Percentiles rank a stretch among this genome's conserved stretches.
These are phyloP conservation scores for Pseudocheirus occidentalis DNA, from an alignment of 2,797 vertebrate species.

Conservation along the genomic window DNA sequence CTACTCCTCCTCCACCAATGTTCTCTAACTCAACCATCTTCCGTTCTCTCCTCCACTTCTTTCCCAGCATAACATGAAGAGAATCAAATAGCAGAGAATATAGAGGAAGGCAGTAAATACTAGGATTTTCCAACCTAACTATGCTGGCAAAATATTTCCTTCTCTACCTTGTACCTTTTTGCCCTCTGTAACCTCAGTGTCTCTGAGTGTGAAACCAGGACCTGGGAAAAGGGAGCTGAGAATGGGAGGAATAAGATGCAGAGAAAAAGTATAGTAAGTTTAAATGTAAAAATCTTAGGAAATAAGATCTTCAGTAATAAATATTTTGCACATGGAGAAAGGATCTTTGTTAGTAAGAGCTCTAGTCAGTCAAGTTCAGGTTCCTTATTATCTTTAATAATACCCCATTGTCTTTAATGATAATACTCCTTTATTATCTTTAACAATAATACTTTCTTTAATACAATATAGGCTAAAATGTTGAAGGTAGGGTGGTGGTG, in stretches of 20 bases:
- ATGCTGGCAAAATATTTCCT: background rate
- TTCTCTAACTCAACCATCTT: background rate
- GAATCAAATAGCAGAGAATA: constrained; percentile 28
- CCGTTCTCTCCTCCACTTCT: background rate
- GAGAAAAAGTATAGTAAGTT: background rate
- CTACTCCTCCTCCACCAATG: background rate
- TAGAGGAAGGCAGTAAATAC: constrained; percentile 2
- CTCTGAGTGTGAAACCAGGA: background rate
- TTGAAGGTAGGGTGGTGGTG: background rate
- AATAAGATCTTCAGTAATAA: background rate
- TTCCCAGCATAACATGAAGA: constrained; percentile 1
- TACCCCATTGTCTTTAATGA: background rate
- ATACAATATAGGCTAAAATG: background rate
- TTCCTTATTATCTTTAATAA: background rate
- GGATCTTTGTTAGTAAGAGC: background rate
- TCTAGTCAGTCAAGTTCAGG: background rate
- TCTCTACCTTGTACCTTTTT: background rate
- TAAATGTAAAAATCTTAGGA: background rate
- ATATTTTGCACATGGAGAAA: background rate
- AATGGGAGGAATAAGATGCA: background rate
- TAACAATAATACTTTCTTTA: background rate
- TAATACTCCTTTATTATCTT: background rate
- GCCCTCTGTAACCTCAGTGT: background rate
- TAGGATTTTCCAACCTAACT: background rate
- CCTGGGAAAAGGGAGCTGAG: background rate